Percentiles rank a stretch among this genome's conserved stretches.
Evolutionary conservation across 2,888 invertebrate species (phyloP).

Genomic region (Synanthedon andrenaeformis): DNA sequence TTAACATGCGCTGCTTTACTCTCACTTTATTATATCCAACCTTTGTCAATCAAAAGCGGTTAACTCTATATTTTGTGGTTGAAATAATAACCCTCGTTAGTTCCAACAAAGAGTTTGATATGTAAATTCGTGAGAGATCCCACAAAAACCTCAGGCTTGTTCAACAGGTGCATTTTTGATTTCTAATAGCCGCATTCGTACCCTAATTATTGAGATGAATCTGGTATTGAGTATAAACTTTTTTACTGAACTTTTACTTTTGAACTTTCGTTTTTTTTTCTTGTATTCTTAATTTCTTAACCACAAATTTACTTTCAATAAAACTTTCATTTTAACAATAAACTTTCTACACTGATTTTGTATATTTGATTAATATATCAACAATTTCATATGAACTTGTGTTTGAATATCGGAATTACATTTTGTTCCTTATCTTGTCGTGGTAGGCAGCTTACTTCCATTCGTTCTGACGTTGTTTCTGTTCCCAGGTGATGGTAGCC

Average conservation of each 20-base stretch:
- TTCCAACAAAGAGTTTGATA: slow-evolving; percentile 52
- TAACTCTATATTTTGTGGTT: slow-evolving; percentile 58
- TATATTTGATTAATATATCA: no score
- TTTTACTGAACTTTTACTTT: slow-evolving; percentile 38
- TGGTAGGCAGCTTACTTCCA: no score
- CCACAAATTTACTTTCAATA: no score
- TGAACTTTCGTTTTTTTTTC: slow-evolving; percentile 45
- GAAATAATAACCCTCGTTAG: slow-evolving; percentile 64
- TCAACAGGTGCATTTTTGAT: slow-evolving; percentile 59
- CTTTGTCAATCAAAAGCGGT: slow-evolving; percentile 57
- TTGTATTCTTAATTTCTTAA: background rate
- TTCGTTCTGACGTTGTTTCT: no score
- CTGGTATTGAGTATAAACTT: slow-evolving; percentile 31
- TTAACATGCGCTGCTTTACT: slow-evolving; percentile 22
- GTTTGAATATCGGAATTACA: no score
- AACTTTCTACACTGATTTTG: background rate
- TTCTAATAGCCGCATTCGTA: slow-evolving; percentile 49
- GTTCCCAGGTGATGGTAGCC: no score
- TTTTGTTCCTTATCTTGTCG: no score
- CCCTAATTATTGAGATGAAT: slow-evolving; percentile 42
- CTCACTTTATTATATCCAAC: slow-evolving; percentile 32
- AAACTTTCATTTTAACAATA: background rate
- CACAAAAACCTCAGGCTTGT: slow-evolving; percentile 54
- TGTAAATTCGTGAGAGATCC: slow-evolving; percentile 60
- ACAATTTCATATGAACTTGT: no score